A percentile compares a stretch with the other conserved stretches of the same genome.
phyloP scores from a whole-genome alignment of 1,140 invertebrate species.

The Asobara japonica region DNA sequence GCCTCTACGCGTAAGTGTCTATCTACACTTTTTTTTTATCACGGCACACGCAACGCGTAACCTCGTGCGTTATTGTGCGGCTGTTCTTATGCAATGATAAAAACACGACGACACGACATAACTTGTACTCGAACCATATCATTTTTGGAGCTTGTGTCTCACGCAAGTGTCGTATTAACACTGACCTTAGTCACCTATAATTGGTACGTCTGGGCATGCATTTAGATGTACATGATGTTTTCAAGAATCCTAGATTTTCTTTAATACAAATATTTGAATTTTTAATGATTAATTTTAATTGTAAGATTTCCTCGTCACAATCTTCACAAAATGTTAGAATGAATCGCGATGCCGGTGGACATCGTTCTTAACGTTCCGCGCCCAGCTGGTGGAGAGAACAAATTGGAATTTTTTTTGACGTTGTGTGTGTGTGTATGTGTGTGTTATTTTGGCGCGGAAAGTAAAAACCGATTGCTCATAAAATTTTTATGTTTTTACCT shows the following conservation, averaged over 20 bases:
- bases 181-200: constrained; percentile 65
- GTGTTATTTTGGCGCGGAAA: too few relatives aligned
- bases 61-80: constrained; percentile 50
- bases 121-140: constrained; percentile 52
- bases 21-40: background rate
- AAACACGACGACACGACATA: constrained; percentile 35
- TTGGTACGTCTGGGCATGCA: constrained; percentile 42
- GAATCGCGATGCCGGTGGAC: too few relatives aligned
- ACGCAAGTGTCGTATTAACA: constrained; percentile 64
- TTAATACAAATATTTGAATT: background rate
- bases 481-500: too few relatives aligned
- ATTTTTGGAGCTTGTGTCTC: constrained; percentile 64
- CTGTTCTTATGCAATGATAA: constrained; percentile 21
- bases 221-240: background rate
- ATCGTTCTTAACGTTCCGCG: too few relatives aligned
- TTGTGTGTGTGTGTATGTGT: too few relatives aligned
- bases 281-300: background rate
- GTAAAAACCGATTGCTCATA: too few relatives aligned
- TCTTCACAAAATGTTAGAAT: too few relatives aligned
- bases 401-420: too few relatives aligned
- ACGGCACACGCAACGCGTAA: background rate
- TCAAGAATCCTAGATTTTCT: background rate
- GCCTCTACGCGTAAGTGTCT: too few relatives aligned
- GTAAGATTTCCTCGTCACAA: too few relatives aligned
- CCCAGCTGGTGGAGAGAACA: too few relatives aligned